These are phyloP conservation scores for Felis chaus DNA, from an alignment of 2,113 vertebrate genomes.

Conservation along the genomic window DNA sequence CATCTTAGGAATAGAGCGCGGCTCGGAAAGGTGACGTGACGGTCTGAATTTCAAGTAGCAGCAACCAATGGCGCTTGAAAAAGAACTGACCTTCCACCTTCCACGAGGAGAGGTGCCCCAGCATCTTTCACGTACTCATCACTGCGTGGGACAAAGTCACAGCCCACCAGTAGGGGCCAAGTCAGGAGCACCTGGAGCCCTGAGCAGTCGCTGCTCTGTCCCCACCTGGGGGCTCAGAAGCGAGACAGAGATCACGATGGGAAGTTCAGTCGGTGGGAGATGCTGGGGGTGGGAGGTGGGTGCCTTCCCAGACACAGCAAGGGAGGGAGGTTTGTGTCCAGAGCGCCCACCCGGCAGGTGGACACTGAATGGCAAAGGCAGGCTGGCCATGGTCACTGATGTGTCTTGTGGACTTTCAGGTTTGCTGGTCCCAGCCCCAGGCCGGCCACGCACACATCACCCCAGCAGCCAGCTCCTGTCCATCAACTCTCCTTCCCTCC, in stretches of 20 bases:
- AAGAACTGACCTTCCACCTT: not conserved
- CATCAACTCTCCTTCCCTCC: not conserved
- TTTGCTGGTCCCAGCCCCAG: not conserved
- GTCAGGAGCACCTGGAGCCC: not conserved
- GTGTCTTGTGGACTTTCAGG: not conserved
- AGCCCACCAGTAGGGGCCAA: too few species aligned
- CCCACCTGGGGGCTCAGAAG: not conserved
- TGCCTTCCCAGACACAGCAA: not conserved
- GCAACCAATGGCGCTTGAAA: not conserved
- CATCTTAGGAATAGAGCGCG: not conserved
- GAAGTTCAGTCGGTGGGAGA: not conserved
- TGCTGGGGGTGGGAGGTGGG: not conserved
- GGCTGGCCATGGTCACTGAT: not conserved
- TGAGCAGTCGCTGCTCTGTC: not conserved
- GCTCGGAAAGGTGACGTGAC: not conserved
- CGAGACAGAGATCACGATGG: not conserved
- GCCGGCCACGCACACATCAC: not conserved
- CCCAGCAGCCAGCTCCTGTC: not conserved
- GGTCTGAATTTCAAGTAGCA: not conserved
- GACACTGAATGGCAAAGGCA: not conserved
- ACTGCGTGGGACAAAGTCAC: not conserved
- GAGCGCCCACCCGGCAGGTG: not conserved
- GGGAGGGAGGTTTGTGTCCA: not conserved
- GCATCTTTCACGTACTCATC: not conserved
- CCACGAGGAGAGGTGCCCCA: not conserved